Evolutionary conservation across 2,797 vertebrate genomes (phyloP), one percentile per base, ranked within the genome.

Genomic region (Chaenodraco wilsoni): DNA sequence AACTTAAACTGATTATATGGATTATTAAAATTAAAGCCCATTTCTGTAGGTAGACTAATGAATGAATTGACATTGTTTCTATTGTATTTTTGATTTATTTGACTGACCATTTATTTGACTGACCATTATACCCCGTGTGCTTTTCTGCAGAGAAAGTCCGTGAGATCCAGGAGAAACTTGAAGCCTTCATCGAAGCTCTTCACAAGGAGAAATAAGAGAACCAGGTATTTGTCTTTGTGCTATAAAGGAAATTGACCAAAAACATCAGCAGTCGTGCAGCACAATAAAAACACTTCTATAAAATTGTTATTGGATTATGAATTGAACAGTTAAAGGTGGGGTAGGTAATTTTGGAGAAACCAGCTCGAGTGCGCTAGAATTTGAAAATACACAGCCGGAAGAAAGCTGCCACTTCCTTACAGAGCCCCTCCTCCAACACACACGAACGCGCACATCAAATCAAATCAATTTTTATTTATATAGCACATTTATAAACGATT

Each of bases 131-230:
- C 44, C 50, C 65, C 72, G 27, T 83, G 27, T 76, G 57, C 49
- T 69, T 81, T 40, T 82, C 68, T 89, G 61, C 90, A 99, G 98
- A 99, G 93, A 98, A 98, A 95, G 98, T 99, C 65, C 96, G 98
- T 62, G 98, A 99, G 95, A 99, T 99, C 90, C 98, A 99, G 92
- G 98, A 99, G 93, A 99, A 99, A 94, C 97, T 99, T 92, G 98
- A 99, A 96, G 96, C 95, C 78, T 99, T 99, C 92, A 99, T 99
- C 78, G 98, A 99, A 95, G 97, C 98, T 87, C 97, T 99, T 83
- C 98, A 99, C 93, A 97, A 98, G 88, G 98, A 99, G 84, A 99
- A 99, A 81, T 99, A 95, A 91, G 57, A 74, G 49, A 75, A 77
- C 27, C 65, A 93, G 87, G 92, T 94, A 86, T 63, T 45, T 73